Evolutionary conservation across 2,113 vertebrate species (phyloP).

Genomic region (Perca schrenkii): DNA sequence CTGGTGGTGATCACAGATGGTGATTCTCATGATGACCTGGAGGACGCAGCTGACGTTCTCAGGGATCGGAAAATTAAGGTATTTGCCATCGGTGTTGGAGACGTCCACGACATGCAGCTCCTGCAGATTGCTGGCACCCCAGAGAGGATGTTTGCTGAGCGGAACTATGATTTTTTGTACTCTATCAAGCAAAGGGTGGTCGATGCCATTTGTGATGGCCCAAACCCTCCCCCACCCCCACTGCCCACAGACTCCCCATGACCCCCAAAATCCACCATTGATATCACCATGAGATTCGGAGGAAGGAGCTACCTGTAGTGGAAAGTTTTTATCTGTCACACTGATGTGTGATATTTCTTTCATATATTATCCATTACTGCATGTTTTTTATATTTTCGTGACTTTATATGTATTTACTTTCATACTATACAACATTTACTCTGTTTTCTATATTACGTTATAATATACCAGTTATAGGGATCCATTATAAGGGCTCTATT

Average conservation of each 20-base stretch:
- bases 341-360: too few relatives aligned
- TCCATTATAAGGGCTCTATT: too few relatives aligned
- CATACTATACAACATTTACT: too few relatives aligned
- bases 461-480: too few relatives aligned
- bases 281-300: conserved; percentile 80
- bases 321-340: too few relatives aligned
- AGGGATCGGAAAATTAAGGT: conserved; percentile 61
- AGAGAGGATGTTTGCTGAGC: conserved; percentile 68
- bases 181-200: conserved; percentile 73
- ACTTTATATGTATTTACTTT: too few relatives aligned
- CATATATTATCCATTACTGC: too few relatives aligned
- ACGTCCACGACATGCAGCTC: conserved; percentile 71
- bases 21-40: conserved; percentile 71
- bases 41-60: conserved; percentile 64
- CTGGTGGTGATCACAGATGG: conserved; percentile 87
- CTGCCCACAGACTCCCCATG: too few relatives aligned
- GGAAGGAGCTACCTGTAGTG: too few relatives aligned
- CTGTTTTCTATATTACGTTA: too few relatives aligned
- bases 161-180: conserved; percentile 74
- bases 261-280: conserved; percentile 50
- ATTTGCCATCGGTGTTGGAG: conserved; percentile 81
- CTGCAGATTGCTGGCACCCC: conserved; percentile 75
- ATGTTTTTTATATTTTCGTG: too few relatives aligned
- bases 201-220: conserved; percentile 69
- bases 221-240: not conserved